These are phyloP conservation scores for Zaprionus vittiger DNA, from an alignment of 1,140 invertebrate genomes.

Conservation along the genomic window DNA sequence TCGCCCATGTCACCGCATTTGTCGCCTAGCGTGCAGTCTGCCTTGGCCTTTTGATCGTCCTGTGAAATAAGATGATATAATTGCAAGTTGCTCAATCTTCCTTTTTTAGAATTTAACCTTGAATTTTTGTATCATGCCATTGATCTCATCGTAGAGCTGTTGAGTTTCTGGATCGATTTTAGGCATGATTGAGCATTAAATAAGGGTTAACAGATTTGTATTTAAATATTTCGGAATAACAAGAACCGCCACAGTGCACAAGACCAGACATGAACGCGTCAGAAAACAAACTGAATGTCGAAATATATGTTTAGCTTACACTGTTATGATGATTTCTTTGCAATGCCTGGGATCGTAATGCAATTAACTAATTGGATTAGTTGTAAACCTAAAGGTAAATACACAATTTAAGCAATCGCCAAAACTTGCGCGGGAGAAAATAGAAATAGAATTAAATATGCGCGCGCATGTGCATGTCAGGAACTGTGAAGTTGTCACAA, in stretches of 20 bases:
- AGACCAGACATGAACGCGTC: slow-evolving; percentile 43
- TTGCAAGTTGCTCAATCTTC: not conserved
- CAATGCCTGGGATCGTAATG: slow-evolving; percentile 54
- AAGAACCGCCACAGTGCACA: slow-evolving; percentile 28
- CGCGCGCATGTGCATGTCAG: slow-evolving; percentile 18
- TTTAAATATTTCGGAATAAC: slow-evolving; percentile 10
- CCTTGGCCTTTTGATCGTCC: slow-evolving; percentile 91
- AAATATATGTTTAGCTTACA: slow-evolving; percentile 49
- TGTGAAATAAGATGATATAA: slow-evolving; percentile 72
- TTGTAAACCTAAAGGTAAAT: slow-evolving; percentile 41
- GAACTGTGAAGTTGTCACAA: not conserved
- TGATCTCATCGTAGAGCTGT: slow-evolving; percentile 91
- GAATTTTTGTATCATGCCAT: slow-evolving; percentile 90
- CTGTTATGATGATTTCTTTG: slow-evolving; percentile 65
- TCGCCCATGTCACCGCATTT: slow-evolving; percentile 89
- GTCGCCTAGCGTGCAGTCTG: slow-evolving; percentile 90
- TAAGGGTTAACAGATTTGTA: slow-evolving; percentile 14
- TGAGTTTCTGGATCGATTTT: slow-evolving; percentile 92
- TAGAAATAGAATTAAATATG: not conserved
- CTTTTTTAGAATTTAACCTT: slow-evolving; percentile 85
- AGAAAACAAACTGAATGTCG: slow-evolving; percentile 61
- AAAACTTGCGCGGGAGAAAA: slow-evolving; percentile 40
- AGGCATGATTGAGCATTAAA: slow-evolving; percentile 84
- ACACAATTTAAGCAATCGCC: slow-evolving; percentile 29
- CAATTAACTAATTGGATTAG: slow-evolving; percentile 83